phyloP scores from a whole-genome alignment of 2,113 vertebrate genomes.

The Callionymus lyra region DNA sequence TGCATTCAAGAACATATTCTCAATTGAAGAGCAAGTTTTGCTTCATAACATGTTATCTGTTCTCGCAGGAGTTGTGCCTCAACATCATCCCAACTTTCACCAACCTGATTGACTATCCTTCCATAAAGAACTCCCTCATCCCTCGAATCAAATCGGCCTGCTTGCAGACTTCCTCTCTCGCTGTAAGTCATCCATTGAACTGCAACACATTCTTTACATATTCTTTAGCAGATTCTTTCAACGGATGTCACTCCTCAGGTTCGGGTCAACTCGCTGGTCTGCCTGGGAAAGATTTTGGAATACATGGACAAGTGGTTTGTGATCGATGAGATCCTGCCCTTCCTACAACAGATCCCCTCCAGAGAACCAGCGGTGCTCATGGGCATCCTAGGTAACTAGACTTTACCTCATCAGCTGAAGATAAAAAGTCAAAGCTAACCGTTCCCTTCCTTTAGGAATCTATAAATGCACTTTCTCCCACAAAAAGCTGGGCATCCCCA shows the following conservation, averaged over 20 bases:
- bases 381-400: constrained; percentile 86
- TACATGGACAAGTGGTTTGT: constrained; percentile 98
- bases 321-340: constrained; percentile 93
- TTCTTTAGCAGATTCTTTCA: background rate
- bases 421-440: background rate
- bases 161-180: constrained; percentile 94
- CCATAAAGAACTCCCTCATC: constrained; percentile 98
- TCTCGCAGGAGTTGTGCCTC: constrained; percentile 87
- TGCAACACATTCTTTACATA: too few species aligned
- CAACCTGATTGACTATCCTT: constrained; percentile 97
- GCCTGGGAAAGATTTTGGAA: constrained; percentile 95
- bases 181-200: constrained; percentile 70
- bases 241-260: constrained; percentile 63
- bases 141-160: constrained; percentile 93
- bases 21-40: too few species aligned
- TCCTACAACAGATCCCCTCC: constrained; percentile 95
- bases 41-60: background rate
- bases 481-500: constrained; percentile 96
- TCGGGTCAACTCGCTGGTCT: constrained; percentile 94
- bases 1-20: too few species aligned
- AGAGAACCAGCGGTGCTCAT: constrained; percentile 96
- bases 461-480: constrained; percentile 98
- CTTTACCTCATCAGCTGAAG: background rate
- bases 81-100: constrained; percentile 98
- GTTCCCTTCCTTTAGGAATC: constrained; percentile 70